Percentiles rank a stretch among this genome's conserved stretches.
Evolutionary conservation across 1,140 invertebrate species (phyloP).

Genomic region (Druon quercuslanigerum): DNA sequence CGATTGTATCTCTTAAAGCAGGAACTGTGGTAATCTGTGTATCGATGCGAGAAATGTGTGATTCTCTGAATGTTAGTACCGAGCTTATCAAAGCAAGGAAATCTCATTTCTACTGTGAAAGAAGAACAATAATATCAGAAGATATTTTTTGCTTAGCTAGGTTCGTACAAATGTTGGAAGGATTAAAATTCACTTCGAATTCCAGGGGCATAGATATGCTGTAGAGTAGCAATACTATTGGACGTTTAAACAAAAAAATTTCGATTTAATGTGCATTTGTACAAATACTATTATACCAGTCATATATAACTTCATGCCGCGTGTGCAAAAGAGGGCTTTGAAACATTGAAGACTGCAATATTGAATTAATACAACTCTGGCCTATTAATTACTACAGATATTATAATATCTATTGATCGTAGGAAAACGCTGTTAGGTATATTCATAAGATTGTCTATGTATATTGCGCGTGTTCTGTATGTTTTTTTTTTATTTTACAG

Average conservation of each 20-base stretch:
- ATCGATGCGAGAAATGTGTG: constrained; percentile 11
- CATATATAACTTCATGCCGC: constrained; percentile 30
- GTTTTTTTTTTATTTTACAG: constrained; percentile 8
- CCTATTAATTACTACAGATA: constrained; percentile 61
- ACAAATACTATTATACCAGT: constrained; percentile 40
- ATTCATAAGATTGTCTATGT: constrained; percentile 28
- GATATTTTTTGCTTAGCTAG: background rate
- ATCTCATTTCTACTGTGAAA: background rate
- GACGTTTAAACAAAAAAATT: constrained; percentile 9
- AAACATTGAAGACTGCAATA: constrained; percentile 66
- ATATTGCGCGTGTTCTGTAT: constrained; percentile 12
- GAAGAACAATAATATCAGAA: no score
- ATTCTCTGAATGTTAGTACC: background rate
- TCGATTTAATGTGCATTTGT: constrained; percentile 41
- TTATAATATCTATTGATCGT: constrained; percentile 50
- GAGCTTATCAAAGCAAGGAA: background rate
- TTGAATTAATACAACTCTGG: constrained; percentile 59
- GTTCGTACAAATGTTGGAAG: background rate
- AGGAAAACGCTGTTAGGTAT: constrained; percentile 35
- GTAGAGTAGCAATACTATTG: constrained; percentile 20
- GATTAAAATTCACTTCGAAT: background rate
- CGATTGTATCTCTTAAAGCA: constrained; percentile 29
- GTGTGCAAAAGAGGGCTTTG: constrained; percentile 41
- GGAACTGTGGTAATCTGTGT: constrained; percentile 26
- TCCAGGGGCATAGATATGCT: constrained; percentile 5